A percentile compares a stretch with the other conserved stretches of the same genome.
Evolutionary conservation across 2,888 invertebrate genomes (phyloP).

Genomic region (Drosophila emarginata): DNA sequence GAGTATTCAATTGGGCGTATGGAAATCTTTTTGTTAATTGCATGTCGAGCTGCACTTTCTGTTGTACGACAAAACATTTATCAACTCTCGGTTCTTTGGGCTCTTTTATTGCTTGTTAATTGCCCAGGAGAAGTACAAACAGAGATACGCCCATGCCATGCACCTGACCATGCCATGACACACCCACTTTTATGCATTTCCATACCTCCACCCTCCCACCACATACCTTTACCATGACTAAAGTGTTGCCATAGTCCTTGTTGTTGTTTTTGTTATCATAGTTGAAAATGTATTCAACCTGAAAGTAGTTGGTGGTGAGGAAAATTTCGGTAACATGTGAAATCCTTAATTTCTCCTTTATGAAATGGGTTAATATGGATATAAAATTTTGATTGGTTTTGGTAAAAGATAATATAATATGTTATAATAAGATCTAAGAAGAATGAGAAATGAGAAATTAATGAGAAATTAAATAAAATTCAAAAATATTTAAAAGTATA

Average conservation of each 20-base stretch:
- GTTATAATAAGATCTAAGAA: too few species aligned
- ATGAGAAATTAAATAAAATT: too few species aligned
- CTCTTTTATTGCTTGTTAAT: conserved; percentile 74
- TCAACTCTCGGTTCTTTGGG: conserved; percentile 45
- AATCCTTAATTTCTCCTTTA: conserved; percentile 15
- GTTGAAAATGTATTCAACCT: conserved; percentile 57
- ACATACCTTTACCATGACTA: neutral
- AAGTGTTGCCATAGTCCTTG: conserved; percentile 5
- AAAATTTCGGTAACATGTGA: conserved; percentile 1
- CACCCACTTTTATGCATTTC: conserved; percentile 1
- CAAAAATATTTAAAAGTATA: too few species aligned
- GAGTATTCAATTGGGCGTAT: conserved; percentile 63
- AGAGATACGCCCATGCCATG: conserved; percentile 57
- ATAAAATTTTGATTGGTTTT: too few species aligned
- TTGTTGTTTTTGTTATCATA: conserved; percentile 26
- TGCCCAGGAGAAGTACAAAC: conserved; percentile 61
- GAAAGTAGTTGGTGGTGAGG: conserved; percentile 56
- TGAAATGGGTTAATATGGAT: neutral
- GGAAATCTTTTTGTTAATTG: conserved; percentile 68
- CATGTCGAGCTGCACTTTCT: conserved; percentile 52
- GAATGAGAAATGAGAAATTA: too few species aligned
- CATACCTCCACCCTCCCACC: neutral
- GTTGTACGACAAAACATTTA: conserved; percentile 65
- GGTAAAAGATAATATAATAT: too few species aligned
- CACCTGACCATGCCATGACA: conserved; percentile 46